Base-by-base conservation (phyloP, 92 coral and sea anemone genomes). In the Plumapathes pennacea region DNA sequence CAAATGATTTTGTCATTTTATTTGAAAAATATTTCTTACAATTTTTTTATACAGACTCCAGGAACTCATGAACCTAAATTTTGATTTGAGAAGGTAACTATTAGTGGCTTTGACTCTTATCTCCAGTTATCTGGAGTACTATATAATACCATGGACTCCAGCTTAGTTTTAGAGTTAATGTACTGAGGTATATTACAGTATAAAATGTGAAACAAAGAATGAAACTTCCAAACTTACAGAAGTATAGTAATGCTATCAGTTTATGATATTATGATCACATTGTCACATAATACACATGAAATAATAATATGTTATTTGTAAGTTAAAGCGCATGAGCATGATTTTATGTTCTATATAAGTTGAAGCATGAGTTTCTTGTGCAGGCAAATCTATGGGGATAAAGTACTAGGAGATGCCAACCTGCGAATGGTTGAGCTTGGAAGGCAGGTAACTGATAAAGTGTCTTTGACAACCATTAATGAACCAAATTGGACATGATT, bases 381-480 rank as follows among this genome's bases (percentile, higher is more conserved):
- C 41, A 80, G 87, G 46, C 60, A 70, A 26, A 72, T 72, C 9
- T 80, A 72, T 62, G 87, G 87, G 12, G 87, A 80, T 48, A 52
- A 60, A 38, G 81, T 81, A 36, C 46, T 80, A 28, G 87, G 87
- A 26, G 62, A 60, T 14, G 42, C 76, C 3, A 80, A 80, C 74
- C 54, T 80, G 6, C 42, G 69, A 15, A 80, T 80, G 87, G 51
- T 80, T 25, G 81, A 80, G 36, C 74, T 80, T 30, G 86, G 74
- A 14, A 48, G 87, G 38, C 61, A 80, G 87, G 87, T 80, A 57
- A 8, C 18, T 22, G 14, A 1, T 6, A 3, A 38, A 37, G 26
- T 36, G 29, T 38, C 26, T 38, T 31, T 45, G 18, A 15, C 44
- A 4, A 14, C 67, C n/a, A 22, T 12, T 11, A 3, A 53, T 53